Percentiles rank a stretch among this genome's conserved stretches.
Evolutionary conservation across 2,888 invertebrate genomes (phyloP).

Genomic region (Drosophila cognata): DNA sequence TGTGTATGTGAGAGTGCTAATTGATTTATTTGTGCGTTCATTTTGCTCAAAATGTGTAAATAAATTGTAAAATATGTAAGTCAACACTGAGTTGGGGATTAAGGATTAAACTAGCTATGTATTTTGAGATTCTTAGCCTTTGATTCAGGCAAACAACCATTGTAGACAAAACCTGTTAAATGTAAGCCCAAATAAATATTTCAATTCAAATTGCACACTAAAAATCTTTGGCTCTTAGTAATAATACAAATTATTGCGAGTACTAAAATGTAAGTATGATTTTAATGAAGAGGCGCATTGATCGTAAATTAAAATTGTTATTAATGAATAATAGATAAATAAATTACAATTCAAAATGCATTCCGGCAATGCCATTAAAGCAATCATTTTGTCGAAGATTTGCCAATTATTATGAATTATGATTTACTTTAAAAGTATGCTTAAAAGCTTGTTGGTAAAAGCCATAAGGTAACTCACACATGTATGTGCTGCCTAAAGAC

Average conservation of each 20-base stretch:
- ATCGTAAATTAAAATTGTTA: too few species aligned
- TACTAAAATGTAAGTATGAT: not conserved
- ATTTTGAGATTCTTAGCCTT: not conserved
- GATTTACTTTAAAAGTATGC: not conserved
- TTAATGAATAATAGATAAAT: not conserved
- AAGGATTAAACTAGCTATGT: not conserved
- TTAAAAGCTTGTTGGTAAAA: not conserved
- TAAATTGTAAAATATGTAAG: conserved; percentile 38
- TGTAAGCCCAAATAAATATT: not conserved
- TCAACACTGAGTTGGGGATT: conserved; percentile 16
- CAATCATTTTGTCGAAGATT: not conserved
- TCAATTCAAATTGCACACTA: not conserved
- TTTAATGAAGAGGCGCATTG: too few species aligned
- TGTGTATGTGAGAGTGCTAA: conserved; percentile 30
- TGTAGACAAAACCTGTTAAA: not conserved
- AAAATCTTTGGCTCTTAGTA: not conserved
- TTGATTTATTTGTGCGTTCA: conserved; percentile 57
- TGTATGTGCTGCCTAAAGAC: conserved; percentile 17
- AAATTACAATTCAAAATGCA: not conserved
- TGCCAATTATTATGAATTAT: not conserved
- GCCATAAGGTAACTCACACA: conserved; percentile 1
- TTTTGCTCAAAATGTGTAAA: conserved; percentile 32
- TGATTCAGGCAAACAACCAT: not conserved
- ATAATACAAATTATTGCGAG: not conserved
- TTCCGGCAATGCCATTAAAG: too few species aligned